phyloP scores from a whole-genome alignment of 2,113 vertebrate genomes.

The Anguilla japonica region DNA sequence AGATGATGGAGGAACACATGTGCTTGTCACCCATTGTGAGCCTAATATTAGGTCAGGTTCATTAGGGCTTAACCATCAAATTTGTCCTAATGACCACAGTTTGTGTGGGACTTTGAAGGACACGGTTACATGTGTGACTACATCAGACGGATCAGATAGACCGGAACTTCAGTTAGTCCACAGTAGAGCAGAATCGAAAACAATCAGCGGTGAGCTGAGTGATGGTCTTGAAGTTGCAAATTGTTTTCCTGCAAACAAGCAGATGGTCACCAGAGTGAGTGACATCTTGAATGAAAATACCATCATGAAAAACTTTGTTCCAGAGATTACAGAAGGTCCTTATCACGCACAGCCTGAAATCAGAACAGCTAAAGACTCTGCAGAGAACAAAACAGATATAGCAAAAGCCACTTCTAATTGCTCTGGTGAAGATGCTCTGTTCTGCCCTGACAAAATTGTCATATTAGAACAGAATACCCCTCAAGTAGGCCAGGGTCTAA shows the following conservation, averaged over 20 bases:
- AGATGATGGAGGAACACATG: background rate
- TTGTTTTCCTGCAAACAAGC: conserved; percentile 28
- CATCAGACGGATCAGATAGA: background rate
- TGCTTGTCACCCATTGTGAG: background rate
- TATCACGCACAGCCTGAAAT: conserved; percentile 33
- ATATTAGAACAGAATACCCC: background rate
- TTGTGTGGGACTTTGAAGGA: background rate
- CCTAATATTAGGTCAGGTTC: background rate
- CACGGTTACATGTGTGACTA: background rate
- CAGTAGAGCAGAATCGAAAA: conserved; percentile 22
- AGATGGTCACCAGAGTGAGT: conserved; percentile 20
- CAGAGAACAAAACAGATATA: conserved; percentile 20
- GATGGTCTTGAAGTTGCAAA: conserved; percentile 33
- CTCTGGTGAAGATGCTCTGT: background rate
- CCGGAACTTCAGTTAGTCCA: background rate
- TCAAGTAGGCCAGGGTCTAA: conserved; percentile 37
- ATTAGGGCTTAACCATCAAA: background rate
- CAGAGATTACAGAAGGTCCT: conserved; percentile 27
- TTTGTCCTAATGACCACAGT: background rate
- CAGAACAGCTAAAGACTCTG: conserved; percentile 18
- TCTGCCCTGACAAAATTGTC: conserved; percentile 36
- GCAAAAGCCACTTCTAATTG: background rate
- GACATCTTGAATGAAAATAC: conserved; percentile 27
- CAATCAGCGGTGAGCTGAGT: conserved; percentile 34
- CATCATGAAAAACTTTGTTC: conserved; percentile 32